These are phyloP conservation scores for Tragelaphus strepsiceros DNA, from an alignment of 2,113 vertebrate genomes.

Conservation along the genomic window DNA sequence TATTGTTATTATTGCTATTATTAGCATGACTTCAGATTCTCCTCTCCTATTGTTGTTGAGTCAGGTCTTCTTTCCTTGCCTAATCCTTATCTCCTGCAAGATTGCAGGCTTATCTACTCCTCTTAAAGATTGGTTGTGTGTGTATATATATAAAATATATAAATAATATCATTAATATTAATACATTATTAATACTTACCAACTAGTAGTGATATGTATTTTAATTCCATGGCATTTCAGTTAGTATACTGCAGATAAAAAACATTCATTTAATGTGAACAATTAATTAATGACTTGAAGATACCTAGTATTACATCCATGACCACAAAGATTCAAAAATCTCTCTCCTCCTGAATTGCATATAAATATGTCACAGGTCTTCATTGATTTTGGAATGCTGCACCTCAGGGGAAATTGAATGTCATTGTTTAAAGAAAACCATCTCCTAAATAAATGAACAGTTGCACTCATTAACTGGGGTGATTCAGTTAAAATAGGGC, in stretches of 20 bases:
- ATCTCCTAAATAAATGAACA: conserved; percentile 50
- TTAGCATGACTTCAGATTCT: background rate
- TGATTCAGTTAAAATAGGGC: conserved; percentile 40
- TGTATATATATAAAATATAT: background rate
- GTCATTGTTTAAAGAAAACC: conserved; percentile 52
- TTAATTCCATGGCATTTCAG: background rate
- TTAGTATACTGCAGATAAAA: background rate
- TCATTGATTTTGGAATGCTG: conserved; percentile 42
- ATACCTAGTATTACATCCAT: background rate
- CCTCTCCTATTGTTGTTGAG: background rate
- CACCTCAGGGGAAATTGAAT: conserved; percentile 34
- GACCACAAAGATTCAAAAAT: background rate
- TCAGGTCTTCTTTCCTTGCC: background rate
- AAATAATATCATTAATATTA: background rate
- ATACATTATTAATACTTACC: background rate
- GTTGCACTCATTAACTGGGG: conserved; percentile 30
- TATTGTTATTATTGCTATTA: background rate
- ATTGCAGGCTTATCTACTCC: background rate
- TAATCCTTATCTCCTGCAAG: background rate
- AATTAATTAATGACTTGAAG: conserved; percentile 25
- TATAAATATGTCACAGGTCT: conserved; percentile 46
- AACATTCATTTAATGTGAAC: conserved; percentile 22
- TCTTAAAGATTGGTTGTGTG: background rate
- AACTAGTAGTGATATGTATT: background rate
- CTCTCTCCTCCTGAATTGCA: background rate